Conservation (phyloP, 2,113 vertebrate species). For the Laticauda laticaudata region DNA sequence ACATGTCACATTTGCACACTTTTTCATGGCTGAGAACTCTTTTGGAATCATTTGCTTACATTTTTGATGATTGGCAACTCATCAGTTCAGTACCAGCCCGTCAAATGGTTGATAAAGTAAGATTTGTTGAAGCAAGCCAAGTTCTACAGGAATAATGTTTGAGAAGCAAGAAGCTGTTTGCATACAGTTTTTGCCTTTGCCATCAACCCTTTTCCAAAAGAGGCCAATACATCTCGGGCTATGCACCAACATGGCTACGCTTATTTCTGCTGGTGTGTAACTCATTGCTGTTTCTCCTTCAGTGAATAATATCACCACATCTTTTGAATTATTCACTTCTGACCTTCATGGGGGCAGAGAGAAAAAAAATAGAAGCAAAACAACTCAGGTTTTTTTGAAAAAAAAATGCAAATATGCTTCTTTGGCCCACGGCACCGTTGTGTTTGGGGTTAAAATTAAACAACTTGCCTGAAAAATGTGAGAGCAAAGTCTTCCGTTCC, state of each 20-base stretch:
- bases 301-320: neutral
- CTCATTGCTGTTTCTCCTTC: constrained; percentile 26
- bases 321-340: constrained; percentile 58
- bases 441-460: constrained; percentile 40
- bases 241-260: neutral
- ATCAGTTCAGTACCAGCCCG: neutral
- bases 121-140: neutral
- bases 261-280: neutral
- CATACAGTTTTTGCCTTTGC: neutral
- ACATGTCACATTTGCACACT: neutral
- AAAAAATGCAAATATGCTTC: constrained; percentile 43
- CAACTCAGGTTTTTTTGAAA: constrained; percentile 39
- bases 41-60: neutral
- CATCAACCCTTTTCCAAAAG: neutral
- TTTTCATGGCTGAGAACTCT: neutral
- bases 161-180: neutral
- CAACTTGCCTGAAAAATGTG: constrained; percentile 39
- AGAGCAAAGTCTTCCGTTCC: neutral
- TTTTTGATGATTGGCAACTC: neutral
- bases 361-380: neutral
- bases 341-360: constrained; percentile 52
- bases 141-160: neutral
- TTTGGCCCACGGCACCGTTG: constrained; percentile 14
- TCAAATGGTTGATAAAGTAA: neutral
- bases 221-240: neutral